Conservation (phyloP, 1,140 invertebrate species). For the Drosophila funebris region DNA sequence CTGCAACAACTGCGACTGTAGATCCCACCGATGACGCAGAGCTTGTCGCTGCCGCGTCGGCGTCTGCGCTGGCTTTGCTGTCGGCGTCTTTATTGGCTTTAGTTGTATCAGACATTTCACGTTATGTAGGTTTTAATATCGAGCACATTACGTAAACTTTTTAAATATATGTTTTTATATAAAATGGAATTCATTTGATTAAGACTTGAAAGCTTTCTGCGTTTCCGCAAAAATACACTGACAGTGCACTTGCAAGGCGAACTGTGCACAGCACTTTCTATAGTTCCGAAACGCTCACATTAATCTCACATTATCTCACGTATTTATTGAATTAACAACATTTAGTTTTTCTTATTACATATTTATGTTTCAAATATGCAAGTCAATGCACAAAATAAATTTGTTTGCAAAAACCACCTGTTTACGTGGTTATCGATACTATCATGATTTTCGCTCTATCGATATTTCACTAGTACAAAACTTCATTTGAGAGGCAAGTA, state of each 20-base stretch:
- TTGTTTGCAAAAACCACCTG: slow-evolving; percentile 33
- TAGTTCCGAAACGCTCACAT: neutral
- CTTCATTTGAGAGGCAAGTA: neutral
- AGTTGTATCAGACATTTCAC: slow-evolving; percentile 24
- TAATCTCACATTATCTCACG: neutral
- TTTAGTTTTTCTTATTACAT: neutral
- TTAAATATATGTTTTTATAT: slow-evolving; percentile 15
- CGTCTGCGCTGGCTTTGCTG: neutral
- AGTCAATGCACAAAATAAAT: slow-evolving; percentile 16
- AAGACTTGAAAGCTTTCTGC: slow-evolving; percentile 21
- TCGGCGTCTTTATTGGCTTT: slow-evolving; percentile 13
- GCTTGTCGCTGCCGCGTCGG: neutral
- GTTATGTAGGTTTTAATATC: slow-evolving; percentile 24
- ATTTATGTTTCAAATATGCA: slow-evolving; percentile 6
- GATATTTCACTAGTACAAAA: neutral
- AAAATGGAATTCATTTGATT: slow-evolving; percentile 35
- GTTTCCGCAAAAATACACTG: slow-evolving; percentile 21
- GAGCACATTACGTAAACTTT: slow-evolving; percentile 6
- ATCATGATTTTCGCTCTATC: neutral
- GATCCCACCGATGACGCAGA: slow-evolving; percentile 5
- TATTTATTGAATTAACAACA: neutral
- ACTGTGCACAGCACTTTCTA: neutral
- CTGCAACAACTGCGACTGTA: neutral
- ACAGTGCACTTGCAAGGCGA: neutral
- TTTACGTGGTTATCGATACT: slow-evolving; percentile 12